phyloP scores from a whole-genome alignment of 2,797 vertebrate species.

The Limosa lapponica region DNA sequence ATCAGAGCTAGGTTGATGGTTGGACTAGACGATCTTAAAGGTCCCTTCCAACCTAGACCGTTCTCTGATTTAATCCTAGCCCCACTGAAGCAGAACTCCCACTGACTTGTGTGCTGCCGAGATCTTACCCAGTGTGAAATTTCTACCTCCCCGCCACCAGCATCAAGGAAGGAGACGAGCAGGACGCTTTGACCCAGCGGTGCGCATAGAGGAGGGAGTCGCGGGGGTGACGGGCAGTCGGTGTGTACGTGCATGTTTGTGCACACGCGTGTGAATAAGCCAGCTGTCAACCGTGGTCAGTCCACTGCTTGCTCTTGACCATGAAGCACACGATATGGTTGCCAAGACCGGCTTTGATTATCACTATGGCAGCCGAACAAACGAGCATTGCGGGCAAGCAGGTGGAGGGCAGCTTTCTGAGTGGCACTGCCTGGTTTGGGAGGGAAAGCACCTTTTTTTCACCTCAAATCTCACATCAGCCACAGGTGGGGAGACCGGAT shows the following conservation, averaged over 20 bases:
- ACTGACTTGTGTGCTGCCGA: no score
- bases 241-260: fast-evolving
- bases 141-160: neutral
- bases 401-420: neutral
- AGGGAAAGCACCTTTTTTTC: neutral
- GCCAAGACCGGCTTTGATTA: neutral
- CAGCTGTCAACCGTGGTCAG: neutral
- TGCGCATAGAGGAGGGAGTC: fast-evolving
- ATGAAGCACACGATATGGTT: neutral
- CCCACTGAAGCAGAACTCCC: no score
- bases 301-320: neutral
- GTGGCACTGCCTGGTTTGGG: neutral
- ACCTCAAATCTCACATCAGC: neutral
- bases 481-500: neutral
- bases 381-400: fast-evolving
- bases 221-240: fast-evolving
- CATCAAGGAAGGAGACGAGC: neutral
- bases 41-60: no score
- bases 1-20: no score
- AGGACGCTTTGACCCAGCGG: neutral
- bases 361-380: neutral
- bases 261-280: neutral
- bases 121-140: no score
- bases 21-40: no score
- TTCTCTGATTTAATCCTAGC: no score